These are phyloP conservation scores for Lycaon pictus DNA, from an alignment of 2,113 vertebrate genomes.

Conservation along the genomic window DNA sequence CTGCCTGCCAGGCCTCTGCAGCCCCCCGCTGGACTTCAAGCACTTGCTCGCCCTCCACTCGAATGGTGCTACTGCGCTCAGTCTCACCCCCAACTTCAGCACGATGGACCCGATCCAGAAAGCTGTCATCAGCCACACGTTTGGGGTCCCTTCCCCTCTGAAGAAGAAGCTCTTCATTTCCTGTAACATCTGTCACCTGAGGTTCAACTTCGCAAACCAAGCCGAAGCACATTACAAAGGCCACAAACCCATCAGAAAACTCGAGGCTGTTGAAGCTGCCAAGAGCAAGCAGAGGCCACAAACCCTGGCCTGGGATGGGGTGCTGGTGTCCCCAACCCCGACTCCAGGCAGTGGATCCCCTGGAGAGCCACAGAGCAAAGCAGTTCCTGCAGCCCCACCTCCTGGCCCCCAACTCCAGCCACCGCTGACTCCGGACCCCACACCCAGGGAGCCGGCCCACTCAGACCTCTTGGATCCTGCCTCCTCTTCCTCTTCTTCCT, in stretches of 20 bases:
- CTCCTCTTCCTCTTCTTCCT: constrained; percentile 81
- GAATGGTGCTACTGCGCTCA: no score
- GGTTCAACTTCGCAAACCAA: constrained; percentile 99
- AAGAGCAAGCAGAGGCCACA: constrained; percentile 92
- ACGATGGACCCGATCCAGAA: constrained; percentile 99
- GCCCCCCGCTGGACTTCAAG: no score
- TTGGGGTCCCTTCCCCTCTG: constrained; percentile 92
- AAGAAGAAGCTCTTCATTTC: constrained; percentile 98
- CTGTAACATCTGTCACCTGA: constrained; percentile 99
- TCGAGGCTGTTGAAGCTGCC: constrained; percentile 95
- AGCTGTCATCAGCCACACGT: constrained; percentile 99
- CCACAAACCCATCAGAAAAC: constrained; percentile 95
- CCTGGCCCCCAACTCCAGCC: neutral
- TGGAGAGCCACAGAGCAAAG: constrained; percentile 62
- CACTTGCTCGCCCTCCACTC: no score
- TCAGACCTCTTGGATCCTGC: constrained; percentile 66
- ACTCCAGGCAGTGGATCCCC: constrained; percentile 63
- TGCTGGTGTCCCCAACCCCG: neutral
- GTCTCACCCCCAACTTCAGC: constrained; percentile 46
- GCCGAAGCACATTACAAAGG: constrained; percentile 98
- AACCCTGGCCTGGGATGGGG: constrained; percentile 80
- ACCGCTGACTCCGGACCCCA: neutral
- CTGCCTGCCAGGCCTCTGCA: no score
- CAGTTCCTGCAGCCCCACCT: neutral
- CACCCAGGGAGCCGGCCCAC: constrained; percentile 74